Conservation (phyloP, 2,113 vertebrate genomes). For the Sula dactylatra region DNA sequence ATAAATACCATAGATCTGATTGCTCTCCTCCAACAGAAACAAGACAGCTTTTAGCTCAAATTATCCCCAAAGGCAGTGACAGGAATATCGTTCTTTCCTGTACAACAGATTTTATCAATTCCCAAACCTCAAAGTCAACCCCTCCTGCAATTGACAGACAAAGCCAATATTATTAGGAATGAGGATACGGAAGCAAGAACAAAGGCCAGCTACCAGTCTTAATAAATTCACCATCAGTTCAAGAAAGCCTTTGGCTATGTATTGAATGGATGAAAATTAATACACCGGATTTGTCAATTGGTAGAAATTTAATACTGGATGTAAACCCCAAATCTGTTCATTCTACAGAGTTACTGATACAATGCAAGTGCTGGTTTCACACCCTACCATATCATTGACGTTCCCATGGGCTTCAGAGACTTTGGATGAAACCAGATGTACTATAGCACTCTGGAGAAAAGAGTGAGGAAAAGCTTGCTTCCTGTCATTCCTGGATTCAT, state of each 20-base stretch:
- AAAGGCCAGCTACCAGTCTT: background rate
- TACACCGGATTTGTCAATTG: background rate
- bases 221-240: background rate
- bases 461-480: background rate
- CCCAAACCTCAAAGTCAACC: background rate
- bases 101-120: background rate
- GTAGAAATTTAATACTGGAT: background rate
- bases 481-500: background rate
- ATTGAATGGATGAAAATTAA: background rate
- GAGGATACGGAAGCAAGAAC: background rate
- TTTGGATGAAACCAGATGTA: background rate
- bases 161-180: background rate
- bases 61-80: background rate
- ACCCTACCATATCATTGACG: background rate
- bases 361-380: background rate
- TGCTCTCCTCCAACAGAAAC: background rate
- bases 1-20: background rate
- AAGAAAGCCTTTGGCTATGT: background rate
- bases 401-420: background rate
- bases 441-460: background rate
- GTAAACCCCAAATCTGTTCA: background rate
- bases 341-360: background rate
- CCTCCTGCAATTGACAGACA: background rate
- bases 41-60: background rate
- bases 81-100: background rate